A percentile compares a stretch with the other conserved stretches of the same genome.
These are phyloP conservation scores for Callospermophilus lateralis DNA, from an alignment of 2,113 vertebrate species.

Conservation along the genomic window DNA sequence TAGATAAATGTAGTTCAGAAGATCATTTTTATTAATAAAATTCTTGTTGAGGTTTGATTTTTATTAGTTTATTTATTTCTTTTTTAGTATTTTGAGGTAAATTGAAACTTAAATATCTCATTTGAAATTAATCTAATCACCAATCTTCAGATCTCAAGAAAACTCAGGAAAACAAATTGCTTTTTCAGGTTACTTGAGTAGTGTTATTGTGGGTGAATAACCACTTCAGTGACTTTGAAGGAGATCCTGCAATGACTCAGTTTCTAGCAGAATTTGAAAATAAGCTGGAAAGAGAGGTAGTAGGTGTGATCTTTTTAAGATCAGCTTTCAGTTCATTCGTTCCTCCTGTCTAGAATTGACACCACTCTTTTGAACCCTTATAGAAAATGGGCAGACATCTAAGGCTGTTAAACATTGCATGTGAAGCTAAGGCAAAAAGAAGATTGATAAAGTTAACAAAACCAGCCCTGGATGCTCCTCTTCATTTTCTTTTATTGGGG, in stretches of 20 bases:
- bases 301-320: conserved; percentile 26
- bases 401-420: conserved; percentile 98
- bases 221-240: conserved; percentile 99
- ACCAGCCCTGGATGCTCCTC: conserved; percentile 95
- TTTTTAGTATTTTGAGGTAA: not conserved
- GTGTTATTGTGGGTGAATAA: conserved; percentile 99
- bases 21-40: not conserved
- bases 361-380: conserved; percentile 59
- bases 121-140: not conserved
- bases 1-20: not conserved
- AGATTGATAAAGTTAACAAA: conserved; percentile 97
- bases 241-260: conserved; percentile 96
- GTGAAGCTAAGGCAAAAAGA: conserved; percentile 98
- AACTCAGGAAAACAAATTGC: conserved; percentile 39
- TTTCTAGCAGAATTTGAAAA: conserved; percentile 99
- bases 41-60: not conserved
- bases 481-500: conserved; percentile 97
- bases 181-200: conserved; percentile 97
- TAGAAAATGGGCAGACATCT: conserved; percentile 99
- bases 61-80: not conserved
- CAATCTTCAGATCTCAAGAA: not conserved
- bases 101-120: not conserved
- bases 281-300: conserved; percentile 98
- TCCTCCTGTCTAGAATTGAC: not conserved
- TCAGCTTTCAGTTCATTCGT: not conserved